Evolutionary conservation across 2,113 vertebrate genomes (phyloP).

Genomic region (Eretmochelys imbricata): DNA sequence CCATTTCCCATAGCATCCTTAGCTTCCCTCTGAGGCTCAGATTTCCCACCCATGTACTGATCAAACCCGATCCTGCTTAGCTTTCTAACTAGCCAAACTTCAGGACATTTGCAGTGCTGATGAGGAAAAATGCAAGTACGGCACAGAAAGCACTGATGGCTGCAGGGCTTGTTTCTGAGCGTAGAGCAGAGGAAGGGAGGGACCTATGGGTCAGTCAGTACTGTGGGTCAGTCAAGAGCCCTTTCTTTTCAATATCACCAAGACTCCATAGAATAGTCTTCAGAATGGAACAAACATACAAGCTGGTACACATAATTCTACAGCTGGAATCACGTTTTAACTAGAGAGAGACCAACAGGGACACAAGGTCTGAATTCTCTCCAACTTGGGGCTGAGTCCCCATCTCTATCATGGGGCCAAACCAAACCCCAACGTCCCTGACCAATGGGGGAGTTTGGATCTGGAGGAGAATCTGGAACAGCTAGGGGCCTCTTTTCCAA

Average conservation of each 20-base stretch:
- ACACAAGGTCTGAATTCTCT: neutral
- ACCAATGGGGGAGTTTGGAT: neutral
- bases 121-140: neutral
- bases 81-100: neutral
- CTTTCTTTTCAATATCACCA: neutral
- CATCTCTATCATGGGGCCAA: neutral
- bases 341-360: neutral
- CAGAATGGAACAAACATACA: neutral
- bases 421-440: neutral
- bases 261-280: neutral
- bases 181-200: neutral
- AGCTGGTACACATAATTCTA: neutral
- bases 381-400: neutral
- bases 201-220: neutral
- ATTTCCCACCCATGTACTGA: neutral
- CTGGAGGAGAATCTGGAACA: no score
- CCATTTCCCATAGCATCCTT: neutral
- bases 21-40: neutral
- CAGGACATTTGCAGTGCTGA: neutral
- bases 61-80: neutral
- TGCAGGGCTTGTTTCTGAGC: neutral
- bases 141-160: neutral
- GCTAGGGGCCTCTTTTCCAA: neutral
- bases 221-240: neutral
- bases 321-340: neutral